A percentile compares a stretch with the other conserved stretches of the same genome.
These are phyloP conservation scores for Oophaga sylvatica DNA, from an alignment of 2,797 vertebrate species.

Conservation along the genomic window DNA sequence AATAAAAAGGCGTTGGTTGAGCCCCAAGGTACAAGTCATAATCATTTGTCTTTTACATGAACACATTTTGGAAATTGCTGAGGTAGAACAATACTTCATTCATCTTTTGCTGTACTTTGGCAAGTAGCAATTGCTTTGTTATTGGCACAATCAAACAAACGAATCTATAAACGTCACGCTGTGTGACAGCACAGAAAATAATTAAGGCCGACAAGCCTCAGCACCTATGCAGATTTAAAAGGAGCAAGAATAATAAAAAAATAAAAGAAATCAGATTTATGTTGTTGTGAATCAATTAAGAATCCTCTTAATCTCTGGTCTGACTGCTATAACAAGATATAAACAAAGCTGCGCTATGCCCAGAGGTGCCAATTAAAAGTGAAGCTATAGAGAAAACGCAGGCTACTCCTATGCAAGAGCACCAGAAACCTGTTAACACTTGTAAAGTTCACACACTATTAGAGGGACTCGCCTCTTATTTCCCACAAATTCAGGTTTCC, in stretches of 20 bases:
- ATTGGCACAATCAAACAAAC: conserved; percentile 41
- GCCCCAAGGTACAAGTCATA: conserved; percentile 39
- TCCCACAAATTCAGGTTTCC: not conserved
- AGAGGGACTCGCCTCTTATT: not conserved
- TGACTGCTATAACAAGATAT: conserved; percentile 38
- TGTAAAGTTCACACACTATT: conserved; percentile 21
- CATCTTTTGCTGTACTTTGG: conserved; percentile 24
- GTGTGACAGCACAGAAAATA: conserved; percentile 22
- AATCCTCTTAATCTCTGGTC: conserved; percentile 38
- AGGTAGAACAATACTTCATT: conserved; percentile 35
- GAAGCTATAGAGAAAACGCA: conserved; percentile 18
- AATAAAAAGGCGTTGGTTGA: conserved; percentile 25
- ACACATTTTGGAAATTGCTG: conserved; percentile 36
- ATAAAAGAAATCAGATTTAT: not conserved
- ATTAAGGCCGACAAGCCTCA: conserved; percentile 29
- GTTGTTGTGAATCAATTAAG: conserved; percentile 27
- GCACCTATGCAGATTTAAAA: conserved; percentile 30
- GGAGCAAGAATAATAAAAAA: not conserved
- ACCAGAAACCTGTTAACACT: conserved; percentile 21
- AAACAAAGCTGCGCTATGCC: conserved; percentile 31
- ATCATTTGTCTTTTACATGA: conserved; percentile 26
- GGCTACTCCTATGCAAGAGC: conserved; percentile 17
- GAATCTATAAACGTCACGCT: conserved; percentile 34
- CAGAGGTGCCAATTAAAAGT: conserved; percentile 20
- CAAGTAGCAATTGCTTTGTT: conserved; percentile 27